Evolutionary conservation across 2,113 vertebrate species (phyloP), one percentile per base, ranked within the genome.

Genomic region (Tetrao urogallus): DNA sequence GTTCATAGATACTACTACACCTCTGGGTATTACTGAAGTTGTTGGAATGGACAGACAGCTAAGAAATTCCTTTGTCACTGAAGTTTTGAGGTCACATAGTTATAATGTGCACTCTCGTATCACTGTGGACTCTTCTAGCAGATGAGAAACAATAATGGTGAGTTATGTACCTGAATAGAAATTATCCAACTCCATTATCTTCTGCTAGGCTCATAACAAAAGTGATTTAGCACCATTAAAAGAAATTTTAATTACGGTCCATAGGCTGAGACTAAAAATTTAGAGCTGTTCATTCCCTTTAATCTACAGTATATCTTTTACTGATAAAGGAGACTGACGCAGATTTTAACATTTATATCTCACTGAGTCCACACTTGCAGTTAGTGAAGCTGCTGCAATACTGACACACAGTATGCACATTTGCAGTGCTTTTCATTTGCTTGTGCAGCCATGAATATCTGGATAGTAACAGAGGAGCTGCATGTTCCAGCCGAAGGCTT

Each of bases 201-300:
- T 54, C 86, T 47, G 24, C 12, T 1, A 78, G 82, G 71, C 79
- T 93, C 60, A 15, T 43, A 76, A 54, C 72, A 48, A 7, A 90
- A 86, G 83, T 67, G 86, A 94, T 94, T 95, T 77, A 90, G 36
- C 60, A 32, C 72, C 61, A 38, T 63, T 86, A 67, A 56, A 81
- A 70, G 80, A 48, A 86, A 66, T 77, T 81, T 90, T 90, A 93
- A 90, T 93, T 60, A 71, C 3, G 15, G 60, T 38, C 67, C 28
- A 8, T 72, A 86, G 79, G 60, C 54, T 7, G 36, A 83, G 69
- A 21, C 32, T 58, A 42, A 45, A 67, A 74, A 86, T 83, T 52
- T 73, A 67, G 57, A 71, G 77, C 86, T 71, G 47, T 43, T 86
- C 70, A 7, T 90, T 88, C 30, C 57, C 32, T 81, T 93, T 88